These are phyloP conservation scores for Drosophila anceps DNA, from an alignment of 2,888 invertebrate genomes.

Conservation along the genomic window DNA sequence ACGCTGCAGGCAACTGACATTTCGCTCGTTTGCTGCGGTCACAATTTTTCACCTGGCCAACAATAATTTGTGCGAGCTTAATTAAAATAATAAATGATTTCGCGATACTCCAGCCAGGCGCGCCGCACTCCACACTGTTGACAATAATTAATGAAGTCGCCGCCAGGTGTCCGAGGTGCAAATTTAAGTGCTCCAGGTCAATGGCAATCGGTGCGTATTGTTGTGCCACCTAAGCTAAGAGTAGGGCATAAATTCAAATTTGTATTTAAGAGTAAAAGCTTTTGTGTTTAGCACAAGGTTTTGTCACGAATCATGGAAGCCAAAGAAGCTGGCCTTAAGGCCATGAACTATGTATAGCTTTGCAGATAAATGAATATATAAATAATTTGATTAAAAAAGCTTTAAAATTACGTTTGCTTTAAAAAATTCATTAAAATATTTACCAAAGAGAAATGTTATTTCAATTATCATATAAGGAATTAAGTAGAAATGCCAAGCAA, in stretches of 20 bases:
- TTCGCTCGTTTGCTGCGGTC: constrained; percentile 59
- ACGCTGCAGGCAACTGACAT: constrained; percentile 59
- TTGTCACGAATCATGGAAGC: neutral
- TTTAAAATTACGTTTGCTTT: neutral
- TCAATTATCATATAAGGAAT: neutral
- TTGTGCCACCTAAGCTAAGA: neutral
- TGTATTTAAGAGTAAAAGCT: neutral
- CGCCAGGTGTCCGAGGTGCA: constrained; percentile 8
- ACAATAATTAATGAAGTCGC: constrained; percentile 57
- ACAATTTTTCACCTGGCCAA: constrained; percentile 64
- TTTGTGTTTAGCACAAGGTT: neutral
- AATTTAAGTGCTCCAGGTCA: constrained; percentile 21
- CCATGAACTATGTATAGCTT: neutral
- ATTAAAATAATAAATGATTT: constrained; percentile 76
- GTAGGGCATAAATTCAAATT: neutral
- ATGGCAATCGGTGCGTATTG: constrained; percentile 14
- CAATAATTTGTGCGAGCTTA: constrained; percentile 50
- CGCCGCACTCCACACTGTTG: constrained; percentile 34
- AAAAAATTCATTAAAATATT: neutral
- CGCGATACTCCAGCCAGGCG: constrained; percentile 11
- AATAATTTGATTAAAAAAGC: neutral
- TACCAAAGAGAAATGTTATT: neutral
- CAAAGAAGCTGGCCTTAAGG: neutral
- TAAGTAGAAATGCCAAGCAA: no score
- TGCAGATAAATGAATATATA: neutral